These are phyloP conservation scores for Mionectes olivaceus DNA, from an alignment of 2,797 vertebrate genomes.

Conservation along the genomic window DNA sequence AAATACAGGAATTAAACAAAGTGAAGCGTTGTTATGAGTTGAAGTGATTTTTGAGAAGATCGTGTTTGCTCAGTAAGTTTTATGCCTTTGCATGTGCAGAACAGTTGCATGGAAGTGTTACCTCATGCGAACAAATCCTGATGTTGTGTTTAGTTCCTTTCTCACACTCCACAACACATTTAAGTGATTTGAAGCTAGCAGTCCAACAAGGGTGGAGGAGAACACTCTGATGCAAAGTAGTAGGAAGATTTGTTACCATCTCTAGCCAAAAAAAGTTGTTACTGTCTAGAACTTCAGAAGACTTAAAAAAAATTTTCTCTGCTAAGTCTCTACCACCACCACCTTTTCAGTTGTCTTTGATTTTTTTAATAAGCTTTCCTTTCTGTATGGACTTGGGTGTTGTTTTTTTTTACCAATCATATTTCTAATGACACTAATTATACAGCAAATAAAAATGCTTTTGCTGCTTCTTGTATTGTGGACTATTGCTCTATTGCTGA, in stretches of 20 bases:
- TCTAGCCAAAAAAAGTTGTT: background rate
- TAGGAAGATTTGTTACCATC: background rate
- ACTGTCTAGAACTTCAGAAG: background rate
- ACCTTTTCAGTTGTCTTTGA: background rate
- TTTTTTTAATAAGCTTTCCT: slow-evolving; percentile 53
- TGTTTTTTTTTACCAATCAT: slow-evolving; percentile 31
- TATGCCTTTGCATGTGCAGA: slow-evolving; percentile 43
- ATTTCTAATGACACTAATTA: slow-evolving; percentile 58
- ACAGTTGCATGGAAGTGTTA: background rate
- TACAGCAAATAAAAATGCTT: slow-evolving; percentile 64
- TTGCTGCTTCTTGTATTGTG: slow-evolving; percentile 56
- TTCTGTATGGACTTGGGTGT: slow-evolving; percentile 15
- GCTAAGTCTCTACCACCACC: background rate
- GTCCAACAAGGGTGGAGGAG: background rate
- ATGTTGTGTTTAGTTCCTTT: slow-evolving; percentile 14
- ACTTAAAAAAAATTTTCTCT: background rate
- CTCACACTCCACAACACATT: background rate
- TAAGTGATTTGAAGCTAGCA: background rate
- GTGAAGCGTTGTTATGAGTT: slow-evolving; percentile 64
- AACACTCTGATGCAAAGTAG: background rate
- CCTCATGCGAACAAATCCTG: background rate
- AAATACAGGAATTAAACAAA: slow-evolving; percentile 76
- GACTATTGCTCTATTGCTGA: slow-evolving; percentile 31
- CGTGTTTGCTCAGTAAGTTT: slow-evolving; percentile 40
- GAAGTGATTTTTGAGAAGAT: slow-evolving; percentile 54